Conservation (phyloP, 2,113 vertebrate genomes). For the Steatornis caripensis region DNA sequence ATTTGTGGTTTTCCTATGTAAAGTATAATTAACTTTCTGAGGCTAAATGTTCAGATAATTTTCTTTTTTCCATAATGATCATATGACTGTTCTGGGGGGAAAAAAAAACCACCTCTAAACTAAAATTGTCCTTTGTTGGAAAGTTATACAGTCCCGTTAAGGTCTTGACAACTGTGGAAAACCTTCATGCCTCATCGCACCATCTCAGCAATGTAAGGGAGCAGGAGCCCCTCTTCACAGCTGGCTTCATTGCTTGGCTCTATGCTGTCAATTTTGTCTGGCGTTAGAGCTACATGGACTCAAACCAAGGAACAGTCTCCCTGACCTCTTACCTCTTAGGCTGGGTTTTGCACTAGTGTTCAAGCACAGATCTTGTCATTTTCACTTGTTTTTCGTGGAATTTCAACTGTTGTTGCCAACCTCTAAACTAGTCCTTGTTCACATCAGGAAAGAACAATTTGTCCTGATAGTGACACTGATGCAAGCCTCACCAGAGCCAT, state of each 20-base stretch:
- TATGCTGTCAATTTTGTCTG: background rate
- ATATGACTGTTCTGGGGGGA: rapidly evolving
- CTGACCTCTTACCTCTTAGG: background rate
- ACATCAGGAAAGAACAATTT: background rate
- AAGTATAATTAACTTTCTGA: background rate
- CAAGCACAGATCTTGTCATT: background rate
- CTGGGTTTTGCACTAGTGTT: background rate
- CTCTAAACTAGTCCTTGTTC: background rate
- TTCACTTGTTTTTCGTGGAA: background rate
- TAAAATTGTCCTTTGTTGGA: background rate
- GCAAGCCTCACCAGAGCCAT: background rate
- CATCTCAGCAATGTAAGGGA: background rate
- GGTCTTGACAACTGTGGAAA: background rate
- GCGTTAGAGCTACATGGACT: background rate
- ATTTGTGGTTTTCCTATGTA: background rate
- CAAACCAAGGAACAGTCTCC: background rate
- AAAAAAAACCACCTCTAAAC: background rate
- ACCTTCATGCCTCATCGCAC: background rate
- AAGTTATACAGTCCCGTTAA: background rate
- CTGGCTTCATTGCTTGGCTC: background rate
- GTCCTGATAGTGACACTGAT: background rate
- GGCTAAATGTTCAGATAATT: background rate
- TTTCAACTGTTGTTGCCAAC: background rate
- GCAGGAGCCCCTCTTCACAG: background rate
- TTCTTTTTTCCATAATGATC: background rate